Evolutionary conservation across 2,888 invertebrate genomes (phyloP).

Genomic region (Plemyria rubiginata): DNA sequence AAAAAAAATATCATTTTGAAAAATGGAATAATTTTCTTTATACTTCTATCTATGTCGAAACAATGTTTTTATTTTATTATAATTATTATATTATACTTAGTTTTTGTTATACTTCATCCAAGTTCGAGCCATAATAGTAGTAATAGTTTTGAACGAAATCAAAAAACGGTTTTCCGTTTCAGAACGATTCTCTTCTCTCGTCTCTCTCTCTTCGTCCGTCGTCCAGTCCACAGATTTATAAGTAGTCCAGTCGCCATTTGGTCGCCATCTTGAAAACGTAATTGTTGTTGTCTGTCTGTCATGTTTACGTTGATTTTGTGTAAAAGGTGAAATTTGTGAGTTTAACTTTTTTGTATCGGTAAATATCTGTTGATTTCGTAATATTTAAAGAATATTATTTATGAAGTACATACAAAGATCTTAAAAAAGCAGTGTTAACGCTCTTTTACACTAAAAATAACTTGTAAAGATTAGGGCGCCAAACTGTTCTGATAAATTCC

Average conservation of each 20-base stretch:
- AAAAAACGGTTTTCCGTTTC: no score
- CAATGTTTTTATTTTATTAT: no score
- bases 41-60: no score
- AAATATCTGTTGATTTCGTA: conserved; percentile 41
- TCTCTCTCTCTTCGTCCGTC: neutral
- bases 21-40: no score
- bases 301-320: conserved; percentile 81
- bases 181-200: neutral
- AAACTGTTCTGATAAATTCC: conserved; percentile 59
- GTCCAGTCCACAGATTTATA: no score
- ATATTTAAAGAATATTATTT: neutral
- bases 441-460: conserved; percentile 7
- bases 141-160: no score
- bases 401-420: neutral
- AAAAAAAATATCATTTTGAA: no score
- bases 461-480: conserved; percentile 75
- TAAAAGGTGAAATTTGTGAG: conserved; percentile 72
- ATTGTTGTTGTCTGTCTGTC: conserved; percentile 86
- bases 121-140: no score
- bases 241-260: no score
- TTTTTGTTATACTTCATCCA: no score
- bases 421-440: neutral
- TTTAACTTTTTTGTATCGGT: conserved; percentile 52
- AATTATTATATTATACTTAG: no score
- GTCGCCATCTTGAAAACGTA: conserved; percentile 83